Evolutionary conservation across 2,888 invertebrate genomes (phyloP).

Genomic region (Timandra comae): DNA sequence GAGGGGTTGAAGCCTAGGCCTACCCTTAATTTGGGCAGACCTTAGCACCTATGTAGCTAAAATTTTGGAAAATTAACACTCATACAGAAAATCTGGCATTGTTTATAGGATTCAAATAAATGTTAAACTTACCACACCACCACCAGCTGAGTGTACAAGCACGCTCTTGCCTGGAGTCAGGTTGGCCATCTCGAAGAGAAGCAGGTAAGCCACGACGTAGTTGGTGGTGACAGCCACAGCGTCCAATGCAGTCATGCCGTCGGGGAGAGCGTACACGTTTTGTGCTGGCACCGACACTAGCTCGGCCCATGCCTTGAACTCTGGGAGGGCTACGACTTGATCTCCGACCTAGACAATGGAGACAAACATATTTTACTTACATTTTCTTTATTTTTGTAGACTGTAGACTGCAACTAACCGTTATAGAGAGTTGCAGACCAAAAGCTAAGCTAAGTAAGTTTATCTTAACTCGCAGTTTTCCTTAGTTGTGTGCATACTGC

Average conservation of each 20-base stretch:
- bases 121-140: constrained; percentile 93
- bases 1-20: too few relatives aligned
- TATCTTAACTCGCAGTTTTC: too few relatives aligned
- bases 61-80: too few relatives aligned
- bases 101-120: too few relatives aligned
- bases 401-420: too few relatives aligned
- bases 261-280: constrained; percentile 86
- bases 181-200: constrained; percentile 89
- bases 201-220: constrained; percentile 89
- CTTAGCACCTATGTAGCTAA: too few relatives aligned
- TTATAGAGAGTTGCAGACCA: too few relatives aligned
- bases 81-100: too few relatives aligned
- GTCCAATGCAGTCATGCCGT: constrained; percentile 84
- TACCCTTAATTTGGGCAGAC: too few relatives aligned
- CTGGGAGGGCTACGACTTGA: constrained; percentile 88
- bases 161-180: constrained; percentile 87
- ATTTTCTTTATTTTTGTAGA: too few relatives aligned
- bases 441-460: too few relatives aligned
- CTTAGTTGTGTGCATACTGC: too few relatives aligned
- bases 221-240: constrained; percentile 91
- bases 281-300: constrained; percentile 87
- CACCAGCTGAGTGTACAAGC: constrained; percentile 90
- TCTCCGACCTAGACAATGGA: constrained; percentile 80
- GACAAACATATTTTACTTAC: constrained; percentile 1
- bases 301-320: constrained; percentile 92